These are phyloP conservation scores for Eupithecia tripunctaria DNA, from an alignment of 2,888 invertebrate genomes.

Conservation along the genomic window DNA sequence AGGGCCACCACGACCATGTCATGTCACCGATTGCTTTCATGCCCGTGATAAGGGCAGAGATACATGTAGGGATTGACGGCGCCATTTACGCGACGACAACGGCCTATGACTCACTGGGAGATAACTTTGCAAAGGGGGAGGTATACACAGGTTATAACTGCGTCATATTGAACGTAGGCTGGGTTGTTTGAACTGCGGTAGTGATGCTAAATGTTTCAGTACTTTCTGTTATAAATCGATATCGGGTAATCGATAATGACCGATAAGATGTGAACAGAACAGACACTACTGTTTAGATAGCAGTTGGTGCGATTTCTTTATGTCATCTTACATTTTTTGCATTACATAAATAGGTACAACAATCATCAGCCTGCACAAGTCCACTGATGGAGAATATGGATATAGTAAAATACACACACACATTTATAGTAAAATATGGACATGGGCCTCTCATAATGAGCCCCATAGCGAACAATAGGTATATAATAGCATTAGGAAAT, in stretches of 20 bases:
- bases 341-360: neutral
- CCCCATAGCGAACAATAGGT: too few species aligned
- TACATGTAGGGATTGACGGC: conserved; percentile 58
- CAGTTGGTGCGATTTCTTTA: neutral
- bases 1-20: conserved; percentile 34
- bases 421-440: too few species aligned
- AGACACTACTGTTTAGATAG: neutral
- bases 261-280: conserved; percentile 10
- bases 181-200: conserved; percentile 6
- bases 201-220: conserved; percentile 34
- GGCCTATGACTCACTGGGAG: conserved; percentile 51
- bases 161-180: conserved; percentile 36
- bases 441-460: too few species aligned
- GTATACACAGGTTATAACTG: conserved; percentile 34
- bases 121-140: conserved; percentile 47
- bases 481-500: neutral
- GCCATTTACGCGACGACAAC: conserved; percentile 54
- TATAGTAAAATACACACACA: too few species aligned
- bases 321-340: neutral
- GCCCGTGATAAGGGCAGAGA: conserved; percentile 52
- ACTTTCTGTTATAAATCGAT: conserved; percentile 19
- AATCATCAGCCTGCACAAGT: too few species aligned
- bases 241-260: conserved; percentile 14
- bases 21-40: conserved; percentile 41
- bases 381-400: too few species aligned